phyloP scores from a whole-genome alignment of 1,140 invertebrate genomes.

The Forficula auricularia region DNA sequence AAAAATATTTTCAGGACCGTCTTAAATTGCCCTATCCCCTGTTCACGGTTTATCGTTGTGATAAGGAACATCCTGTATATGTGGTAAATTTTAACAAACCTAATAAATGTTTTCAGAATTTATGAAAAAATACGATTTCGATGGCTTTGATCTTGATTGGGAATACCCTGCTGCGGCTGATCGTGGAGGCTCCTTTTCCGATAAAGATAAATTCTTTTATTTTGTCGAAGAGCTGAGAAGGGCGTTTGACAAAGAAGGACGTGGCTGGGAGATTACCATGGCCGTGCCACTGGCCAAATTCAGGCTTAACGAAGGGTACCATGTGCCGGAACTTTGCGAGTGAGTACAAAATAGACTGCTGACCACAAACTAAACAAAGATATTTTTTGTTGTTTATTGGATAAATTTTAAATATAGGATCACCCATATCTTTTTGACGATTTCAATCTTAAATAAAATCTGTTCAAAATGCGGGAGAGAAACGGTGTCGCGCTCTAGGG shows the following conservation, averaged over 20 bases:
- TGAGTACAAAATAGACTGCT: conserved; percentile 32
- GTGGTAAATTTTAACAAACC: too few species aligned
- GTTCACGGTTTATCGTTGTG: too few species aligned
- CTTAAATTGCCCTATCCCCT: too few species aligned
- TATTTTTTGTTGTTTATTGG: neutral
- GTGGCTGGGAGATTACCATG: conserved; percentile 72
- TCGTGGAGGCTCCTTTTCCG: conserved; percentile 61
- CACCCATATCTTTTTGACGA: too few species aligned
- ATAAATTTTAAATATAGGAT: neutral
- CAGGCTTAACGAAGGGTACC: conserved; percentile 67
- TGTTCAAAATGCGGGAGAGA: too few species aligned
- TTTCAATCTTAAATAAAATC: too few species aligned
- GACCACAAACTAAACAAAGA: neutral
- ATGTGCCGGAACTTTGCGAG: conserved; percentile 73
- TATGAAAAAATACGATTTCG: conserved; percentile 56
- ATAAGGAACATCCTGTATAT: too few species aligned
- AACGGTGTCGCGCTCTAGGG: too few species aligned
- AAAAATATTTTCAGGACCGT: too few species aligned
- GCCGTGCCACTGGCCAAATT: conserved; percentile 61
- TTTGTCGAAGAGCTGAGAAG: conserved; percentile 62
- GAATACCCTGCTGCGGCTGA: conserved; percentile 73
- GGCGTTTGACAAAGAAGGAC: conserved; percentile 53
- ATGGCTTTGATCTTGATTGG: conserved; percentile 73
- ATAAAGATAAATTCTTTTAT: conserved; percentile 68
- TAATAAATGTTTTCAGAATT: conserved; percentile 35